A percentile compares a stretch with the other conserved stretches of the same genome.
phyloP scores from a whole-genome alignment of 2,797 vertebrate genomes.

The Varecia variegata region DNA sequence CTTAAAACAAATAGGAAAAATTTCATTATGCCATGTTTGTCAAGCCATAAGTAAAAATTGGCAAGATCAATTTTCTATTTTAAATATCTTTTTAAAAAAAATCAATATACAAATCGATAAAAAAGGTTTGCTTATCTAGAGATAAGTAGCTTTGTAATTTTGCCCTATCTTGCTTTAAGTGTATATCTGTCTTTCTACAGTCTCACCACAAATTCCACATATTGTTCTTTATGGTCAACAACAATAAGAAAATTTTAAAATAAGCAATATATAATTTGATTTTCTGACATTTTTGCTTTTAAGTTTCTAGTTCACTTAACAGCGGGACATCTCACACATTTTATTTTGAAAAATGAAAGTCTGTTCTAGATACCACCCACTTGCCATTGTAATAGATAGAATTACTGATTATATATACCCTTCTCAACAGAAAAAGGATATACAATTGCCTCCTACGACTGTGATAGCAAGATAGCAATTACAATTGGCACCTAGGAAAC shows the following conservation, averaged over 20 bases:
- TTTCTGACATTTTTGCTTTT: constrained; percentile 31
- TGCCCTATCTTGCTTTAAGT: neutral
- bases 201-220: neutral
- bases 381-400: constrained; percentile 50
- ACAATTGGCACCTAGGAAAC: constrained; percentile 56
- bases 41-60: neutral
- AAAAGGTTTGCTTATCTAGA: neutral
- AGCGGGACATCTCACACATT: constrained; percentile 55
- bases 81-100: neutral
- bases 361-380: constrained; percentile 40
- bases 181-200: neutral
- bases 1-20: neutral
- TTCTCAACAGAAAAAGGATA: constrained; percentile 50
- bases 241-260: constrained; percentile 29
- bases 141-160: neutral
- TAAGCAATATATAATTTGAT: constrained; percentile 12
- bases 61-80: neutral
- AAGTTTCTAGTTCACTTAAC: constrained; percentile 57
- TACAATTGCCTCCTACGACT: constrained; percentile 25
- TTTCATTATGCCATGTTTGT: neutral
- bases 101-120: neutral
- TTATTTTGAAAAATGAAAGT: constrained; percentile 63
- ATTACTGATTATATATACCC: constrained; percentile 62
- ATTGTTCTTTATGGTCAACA: neutral
- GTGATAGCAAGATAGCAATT: constrained; percentile 54